phyloP scores from a whole-genome alignment of 2,113 vertebrate genomes.

The Siniperca knerii region DNA sequence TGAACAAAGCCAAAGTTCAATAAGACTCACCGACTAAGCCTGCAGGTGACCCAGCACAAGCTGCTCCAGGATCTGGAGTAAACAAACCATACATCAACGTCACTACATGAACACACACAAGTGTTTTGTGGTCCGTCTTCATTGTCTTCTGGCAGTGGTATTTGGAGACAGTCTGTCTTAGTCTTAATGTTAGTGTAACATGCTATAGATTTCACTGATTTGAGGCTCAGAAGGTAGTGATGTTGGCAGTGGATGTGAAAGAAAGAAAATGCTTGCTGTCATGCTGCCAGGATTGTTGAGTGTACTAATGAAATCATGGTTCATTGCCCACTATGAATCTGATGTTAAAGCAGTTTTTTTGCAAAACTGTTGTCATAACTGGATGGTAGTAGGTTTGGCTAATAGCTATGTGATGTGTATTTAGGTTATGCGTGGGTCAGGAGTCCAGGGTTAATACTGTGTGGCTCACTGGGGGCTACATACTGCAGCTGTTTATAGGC shows the following conservation, averaged over 20 bases:
- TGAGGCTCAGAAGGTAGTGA: conserved; percentile 6
- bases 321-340: conserved; percentile 22
- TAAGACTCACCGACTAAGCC: neutral
- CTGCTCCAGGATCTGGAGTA: conserved; percentile 27
- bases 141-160: conserved; percentile 7
- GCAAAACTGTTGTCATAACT: conserved; percentile 19
- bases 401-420: conserved; percentile 41
- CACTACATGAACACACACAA: conserved; percentile 5
- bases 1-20: conserved; percentile 35
- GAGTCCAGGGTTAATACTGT: conserved; percentile 39
- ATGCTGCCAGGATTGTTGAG: neutral
- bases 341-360: conserved; percentile 19
- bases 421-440: conserved; percentile 46
- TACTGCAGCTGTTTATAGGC: conserved; percentile 72
- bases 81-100: conserved; percentile 64
- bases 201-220: neutral
- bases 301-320: conserved; percentile 13
- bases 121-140: neutral
- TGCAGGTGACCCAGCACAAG: conserved; percentile 31
- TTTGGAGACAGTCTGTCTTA: neutral
- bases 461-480: conserved; percentile 51
- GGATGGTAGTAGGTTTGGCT: conserved; percentile 12
- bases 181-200: neutral
- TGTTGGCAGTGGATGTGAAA: conserved; percentile 7
- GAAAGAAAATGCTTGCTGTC: neutral